Base-by-base conservation (phyloP, 2,797 vertebrate genomes). In the Sebastes itinus region DNA sequence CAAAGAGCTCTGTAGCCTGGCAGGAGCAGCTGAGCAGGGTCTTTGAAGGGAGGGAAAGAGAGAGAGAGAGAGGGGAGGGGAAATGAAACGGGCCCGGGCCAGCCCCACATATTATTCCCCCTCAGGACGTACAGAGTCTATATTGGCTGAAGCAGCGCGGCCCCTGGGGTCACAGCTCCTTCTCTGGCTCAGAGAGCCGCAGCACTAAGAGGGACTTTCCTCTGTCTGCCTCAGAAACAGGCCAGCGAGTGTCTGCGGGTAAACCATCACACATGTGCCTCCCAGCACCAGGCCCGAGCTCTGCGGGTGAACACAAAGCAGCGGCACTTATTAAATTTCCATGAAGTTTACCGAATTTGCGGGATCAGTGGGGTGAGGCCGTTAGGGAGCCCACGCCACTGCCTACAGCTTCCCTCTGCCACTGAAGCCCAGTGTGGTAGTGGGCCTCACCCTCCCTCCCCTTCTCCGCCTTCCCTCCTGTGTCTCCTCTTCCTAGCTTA, bases 291-390 rank as follows among this genome's bases (percentile, higher is more conserved):
- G 91, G 84, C 88, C 89, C 71, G 84, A 88, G 87, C 95, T 95
- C 92, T 90, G 94, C 80, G 92, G 95, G 93, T 91, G 88, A 92
- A 93, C 83, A 90, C 94, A 97, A 96, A 95, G 90, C 94, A 86
- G 92, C 87, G 35, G 87, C 91, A 84, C 93, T 95, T 94, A 96
- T 96, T 96, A 95, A 89, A 95, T 96, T 95, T 96, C 95, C 94
- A 95, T 95, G 92, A 96, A 95, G 93, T 95, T 95, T 94, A 96
- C 95, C 84, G 78, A 95, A 96, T 96, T 95, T 95, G 94, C 78
- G 84, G 94, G 94, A 95, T 96, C 94, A 91, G 94, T 93, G 91
- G 94, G 94, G 92, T 94, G 89, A 93, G 84, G 93, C 94, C 86
- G 67, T 92, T 77, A 70, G 94, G 92, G 88, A 92, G 87, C 83